phyloP scores from a whole-genome alignment of 2,888 invertebrate genomes.

The Acanthopleura granulata region DNA sequence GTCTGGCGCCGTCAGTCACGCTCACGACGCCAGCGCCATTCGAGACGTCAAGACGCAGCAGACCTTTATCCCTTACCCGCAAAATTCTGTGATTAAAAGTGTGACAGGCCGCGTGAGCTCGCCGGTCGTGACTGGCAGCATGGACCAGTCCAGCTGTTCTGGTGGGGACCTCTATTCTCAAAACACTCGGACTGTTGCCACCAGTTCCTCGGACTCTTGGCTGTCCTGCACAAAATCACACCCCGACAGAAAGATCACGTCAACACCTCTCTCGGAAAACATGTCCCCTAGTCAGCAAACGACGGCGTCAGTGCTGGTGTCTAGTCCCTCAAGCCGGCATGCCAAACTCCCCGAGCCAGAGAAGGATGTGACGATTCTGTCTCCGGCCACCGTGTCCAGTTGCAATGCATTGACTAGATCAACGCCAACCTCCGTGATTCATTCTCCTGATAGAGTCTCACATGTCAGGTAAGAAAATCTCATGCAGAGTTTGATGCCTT shows the following conservation, averaged over 20 bases:
- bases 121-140: conserved; percentile 35
- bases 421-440: conserved; percentile 61
- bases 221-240: conserved; percentile 11
- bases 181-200: neutral
- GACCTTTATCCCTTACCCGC: conserved; percentile 12
- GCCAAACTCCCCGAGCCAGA: conserved; percentile 7
- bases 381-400: neutral
- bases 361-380: conserved; percentile 12
- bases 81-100: conserved; percentile 54
- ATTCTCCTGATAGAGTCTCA: conserved; percentile 46
- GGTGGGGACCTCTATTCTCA: neutral
- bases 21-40: conserved; percentile 16
- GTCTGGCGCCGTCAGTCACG: neutral
- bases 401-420: conserved; percentile 52
- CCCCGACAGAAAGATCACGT: conserved; percentile 9
- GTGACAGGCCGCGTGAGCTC: conserved; percentile 39
- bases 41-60: neutral
- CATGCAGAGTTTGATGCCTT: too few species aligned
- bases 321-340: conserved; percentile 4
- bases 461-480: conserved; percentile 39
- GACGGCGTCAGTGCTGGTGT: neutral
- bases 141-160: conserved; percentile 28
- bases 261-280: conserved; percentile 26
- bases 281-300: conserved; percentile 16
- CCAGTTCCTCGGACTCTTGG: neutral